Evolutionary conservation across 2,888 invertebrate genomes (phyloP), one percentile per base, ranked within the genome.

Genomic region (Aradus depressus): DNA sequence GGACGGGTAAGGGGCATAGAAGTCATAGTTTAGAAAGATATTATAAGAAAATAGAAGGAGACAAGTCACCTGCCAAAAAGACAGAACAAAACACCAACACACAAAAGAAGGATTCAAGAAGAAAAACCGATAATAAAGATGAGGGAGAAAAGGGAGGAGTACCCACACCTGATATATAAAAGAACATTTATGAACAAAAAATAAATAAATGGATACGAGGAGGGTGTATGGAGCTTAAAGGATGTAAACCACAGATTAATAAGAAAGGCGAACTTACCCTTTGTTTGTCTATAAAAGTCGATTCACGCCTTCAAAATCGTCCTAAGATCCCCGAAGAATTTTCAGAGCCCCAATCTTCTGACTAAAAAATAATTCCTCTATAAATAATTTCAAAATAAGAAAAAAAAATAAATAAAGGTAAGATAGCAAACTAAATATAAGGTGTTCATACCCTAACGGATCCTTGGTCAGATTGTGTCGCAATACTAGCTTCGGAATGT

Each of bases 321-420:
- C 79, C 77, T 50, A 82, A 75, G 49, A 81, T 71, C 58, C 76
- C 76, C 2, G 81, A 80, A 3, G 82, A 81, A 60, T 79, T 75
- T 64, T 83, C 83, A 1, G 83, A 84, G 55, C 79, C 78, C 67
- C 79, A 80, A 64, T 81, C 81, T 61, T 82, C 81, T 50, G 79
- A 79, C 77, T 79, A 60, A 31, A 67, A 51, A 3, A 50, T 34
- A 18, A 21, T 25, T 35, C n/a, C n/a, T n/a, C n/a, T n/a, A n/a
- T n/a, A n/a, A n/a, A n/a, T n/a, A n/a, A n/a, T n/a, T n/a, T n/a
- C n/a, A n/a, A n/a, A n/a, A 28, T 38, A 39, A 50, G 53, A 50
- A 44, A 47, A 43, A 21, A 56, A 14, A 44, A n/a, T 19, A 52
- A 39, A 44, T 14, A 35, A 37, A 14, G 37, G 16, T 43, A 41